Base-by-base conservation (phyloP, 2,888 invertebrate species). In the Tanypteryx hageni region DNA sequence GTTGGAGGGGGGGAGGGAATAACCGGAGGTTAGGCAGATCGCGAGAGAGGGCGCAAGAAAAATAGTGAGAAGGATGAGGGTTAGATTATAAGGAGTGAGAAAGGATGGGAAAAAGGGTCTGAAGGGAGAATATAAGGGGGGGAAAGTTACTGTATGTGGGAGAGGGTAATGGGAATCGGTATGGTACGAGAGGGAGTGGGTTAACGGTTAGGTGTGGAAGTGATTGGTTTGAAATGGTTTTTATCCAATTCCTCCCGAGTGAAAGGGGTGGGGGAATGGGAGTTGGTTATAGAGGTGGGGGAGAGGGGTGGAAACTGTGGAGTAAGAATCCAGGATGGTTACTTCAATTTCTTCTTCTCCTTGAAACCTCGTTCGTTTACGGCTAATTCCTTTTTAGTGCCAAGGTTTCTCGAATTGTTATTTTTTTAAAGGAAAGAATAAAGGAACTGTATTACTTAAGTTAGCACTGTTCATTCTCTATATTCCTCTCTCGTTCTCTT, bases 351-450 rank as follows among this genome's bases (percentile, higher is more conserved):
- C 89, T 86, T 86, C 86, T 61, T 61, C 61, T 84, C 56, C 31
- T 31, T 31, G 31, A 64, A 31, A 61, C 89, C 64, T 89, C n/a
- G 44, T 83, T 57, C 83, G 68, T 68, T 89, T 31, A 64, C 64
- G 89, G 89, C 89, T 89, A 89, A 89, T 89, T 89, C 59, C 56
- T 89, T 68, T 61, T 64, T 13, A n/a, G 31, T 27, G 76, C 76
- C 9, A 0, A 14, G n/a, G n/a, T 68, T 18, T 68, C 68, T 68
- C 61, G 16, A 59, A 31, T 18, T 18, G 59, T 61, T 86, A 58
- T 18, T 22, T 10, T n/a, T n/a, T 16, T 13, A 27, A 13, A 14
- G 64, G 64, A 64, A 64, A 14, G 64, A 64, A 64, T 18, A 18
- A 64, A 7, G 14, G 64, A 64, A 64, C 16, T 64, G 1, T 14